These are phyloP conservation scores for Chionis minor DNA, from an alignment of 2,113 vertebrate genomes.

Conservation along the genomic window DNA sequence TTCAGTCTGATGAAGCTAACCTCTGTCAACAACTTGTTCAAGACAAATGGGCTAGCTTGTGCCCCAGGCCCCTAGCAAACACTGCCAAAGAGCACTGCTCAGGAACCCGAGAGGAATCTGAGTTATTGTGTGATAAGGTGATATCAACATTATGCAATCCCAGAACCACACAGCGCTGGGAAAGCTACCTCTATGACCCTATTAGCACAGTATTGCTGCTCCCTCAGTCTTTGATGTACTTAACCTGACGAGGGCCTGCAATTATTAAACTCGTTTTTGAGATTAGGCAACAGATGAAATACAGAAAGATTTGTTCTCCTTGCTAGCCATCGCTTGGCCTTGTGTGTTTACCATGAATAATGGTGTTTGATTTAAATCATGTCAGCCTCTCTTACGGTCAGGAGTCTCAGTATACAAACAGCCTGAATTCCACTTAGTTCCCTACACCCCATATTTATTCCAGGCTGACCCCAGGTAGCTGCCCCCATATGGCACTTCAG, in stretches of 20 bases:
- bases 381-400: too few relatives aligned
- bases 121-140: neutral
- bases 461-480: neutral
- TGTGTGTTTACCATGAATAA: neutral
- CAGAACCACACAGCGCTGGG: neutral
- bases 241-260: neutral
- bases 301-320: neutral
- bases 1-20: neutral
- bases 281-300: neutral
- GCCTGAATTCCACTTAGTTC: neutral
- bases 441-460: fast-evolving
- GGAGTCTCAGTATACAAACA: neutral
- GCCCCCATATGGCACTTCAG: neutral
- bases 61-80: neutral
- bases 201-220: neutral
- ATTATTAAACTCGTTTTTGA: neutral
- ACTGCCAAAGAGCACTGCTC: neutral
- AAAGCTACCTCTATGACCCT: neutral
- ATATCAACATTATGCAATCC: neutral
- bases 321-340: neutral
- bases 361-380: neutral
- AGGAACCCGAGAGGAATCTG: neutral
- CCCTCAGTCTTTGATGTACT: neutral
- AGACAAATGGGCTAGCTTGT: neutral
- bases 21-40: neutral